Evolutionary conservation across 2,888 invertebrate species (phyloP).

Genomic region (Fragum sueziense): DNA sequence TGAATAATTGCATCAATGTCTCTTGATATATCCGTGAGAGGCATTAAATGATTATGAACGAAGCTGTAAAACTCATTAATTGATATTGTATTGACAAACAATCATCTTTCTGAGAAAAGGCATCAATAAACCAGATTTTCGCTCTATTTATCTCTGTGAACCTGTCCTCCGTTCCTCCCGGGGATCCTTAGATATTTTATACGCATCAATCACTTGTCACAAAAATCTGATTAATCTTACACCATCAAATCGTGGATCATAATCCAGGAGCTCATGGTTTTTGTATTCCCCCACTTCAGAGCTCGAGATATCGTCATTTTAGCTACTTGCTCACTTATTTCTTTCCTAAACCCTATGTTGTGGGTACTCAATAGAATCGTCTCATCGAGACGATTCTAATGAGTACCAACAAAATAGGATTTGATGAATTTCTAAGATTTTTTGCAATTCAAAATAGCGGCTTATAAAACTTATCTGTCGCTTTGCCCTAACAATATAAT

Average conservation of each 20-base stretch:
- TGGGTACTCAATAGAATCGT: not conserved
- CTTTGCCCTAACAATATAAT: not conserved
- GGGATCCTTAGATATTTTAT: not conserved
- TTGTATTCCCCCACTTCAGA: not conserved
- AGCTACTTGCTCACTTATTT: no score
- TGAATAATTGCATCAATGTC: no score
- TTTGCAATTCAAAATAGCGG: no score
- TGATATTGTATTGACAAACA: not conserved
- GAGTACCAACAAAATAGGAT: not conserved
- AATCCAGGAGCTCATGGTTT: not conserved
- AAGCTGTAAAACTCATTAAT: not conserved
- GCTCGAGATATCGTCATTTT: not conserved
- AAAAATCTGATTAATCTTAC: not conserved
- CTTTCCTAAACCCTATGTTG: not conserved
- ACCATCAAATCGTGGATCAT: not conserved
- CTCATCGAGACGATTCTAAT: not conserved
- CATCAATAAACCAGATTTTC: not conserved
- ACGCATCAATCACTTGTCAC: conserved; percentile 3
- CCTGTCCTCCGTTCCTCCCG: not conserved
- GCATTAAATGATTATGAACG: not conserved
- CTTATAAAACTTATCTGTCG: not conserved
- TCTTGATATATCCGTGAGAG: no score
- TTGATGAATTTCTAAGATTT: no score
- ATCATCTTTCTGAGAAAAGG: not conserved
- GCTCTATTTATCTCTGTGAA: not conserved